Evolutionary conservation across 2,888 invertebrate genomes (phyloP).

Genomic region (Caenorhabditis sp.): DNA sequence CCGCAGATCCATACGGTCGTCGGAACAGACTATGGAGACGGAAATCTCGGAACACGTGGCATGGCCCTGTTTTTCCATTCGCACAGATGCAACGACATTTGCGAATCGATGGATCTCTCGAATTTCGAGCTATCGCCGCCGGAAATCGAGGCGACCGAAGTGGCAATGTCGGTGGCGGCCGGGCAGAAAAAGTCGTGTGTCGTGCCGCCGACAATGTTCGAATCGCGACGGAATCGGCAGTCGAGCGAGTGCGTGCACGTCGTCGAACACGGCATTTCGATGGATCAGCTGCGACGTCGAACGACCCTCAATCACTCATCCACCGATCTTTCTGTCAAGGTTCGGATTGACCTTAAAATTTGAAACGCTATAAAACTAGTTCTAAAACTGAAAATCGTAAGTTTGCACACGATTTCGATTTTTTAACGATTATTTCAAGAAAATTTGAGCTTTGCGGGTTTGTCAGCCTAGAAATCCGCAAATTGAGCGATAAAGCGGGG

Average conservation of each 20-base stretch:
- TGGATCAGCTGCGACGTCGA: slow-evolving; percentile 47
- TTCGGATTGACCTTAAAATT: no score
- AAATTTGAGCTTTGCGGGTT: no score
- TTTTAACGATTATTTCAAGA: no score
- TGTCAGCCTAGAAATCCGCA: no score
- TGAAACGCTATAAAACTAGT: no score
- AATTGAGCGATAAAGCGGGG: no score
- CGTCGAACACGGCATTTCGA: slow-evolving; percentile 52
- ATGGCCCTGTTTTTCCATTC: slow-evolving; percentile 83
- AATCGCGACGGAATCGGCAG: slow-evolving; percentile 23
- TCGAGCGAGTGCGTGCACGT: slow-evolving; percentile 41
- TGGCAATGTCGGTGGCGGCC: slow-evolving; percentile 21
- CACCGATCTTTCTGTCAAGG: slow-evolving; percentile 41
- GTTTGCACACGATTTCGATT: no score
- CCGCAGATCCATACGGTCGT: slow-evolving; percentile 82
- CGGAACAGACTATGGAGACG: slow-evolving; percentile 82
- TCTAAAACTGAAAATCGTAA: no score
- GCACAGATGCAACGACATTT: slow-evolving; percentile 82
- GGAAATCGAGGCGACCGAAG: slow-evolving; percentile 36
- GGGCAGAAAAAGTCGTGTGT: slow-evolving; percentile 38
- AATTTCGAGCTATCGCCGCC: slow-evolving; percentile 81
- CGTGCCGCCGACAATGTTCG: slow-evolving; percentile 35
- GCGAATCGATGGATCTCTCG: slow-evolving; percentile 81
- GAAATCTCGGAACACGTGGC: slow-evolving; percentile 82
- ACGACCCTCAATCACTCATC: slow-evolving; percentile 35